phyloP scores from a whole-genome alignment of 1,140 invertebrate genomes.

The Asbolus verrucosus region DNA sequence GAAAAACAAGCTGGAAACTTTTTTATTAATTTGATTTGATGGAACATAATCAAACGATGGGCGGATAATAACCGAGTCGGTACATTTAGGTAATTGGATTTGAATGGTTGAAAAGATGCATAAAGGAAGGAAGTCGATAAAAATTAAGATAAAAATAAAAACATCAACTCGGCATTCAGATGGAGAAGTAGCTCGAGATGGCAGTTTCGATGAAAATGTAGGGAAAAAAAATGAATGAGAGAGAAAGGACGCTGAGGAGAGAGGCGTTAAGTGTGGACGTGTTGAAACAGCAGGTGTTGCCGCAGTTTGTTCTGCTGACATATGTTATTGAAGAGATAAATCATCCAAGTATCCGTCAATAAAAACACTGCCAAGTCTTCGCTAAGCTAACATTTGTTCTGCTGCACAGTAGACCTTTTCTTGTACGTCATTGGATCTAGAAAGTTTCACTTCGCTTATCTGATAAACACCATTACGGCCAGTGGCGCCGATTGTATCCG shows the following conservation, averaged over 20 bases:
- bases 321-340: constrained; percentile 51
- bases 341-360: constrained; percentile 51
- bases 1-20: neutral
- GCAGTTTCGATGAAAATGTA: constrained; percentile 30
- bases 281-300: constrained; percentile 48
- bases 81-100: constrained; percentile 1
- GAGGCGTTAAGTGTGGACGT: constrained; percentile 46
- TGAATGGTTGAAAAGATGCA: neutral
- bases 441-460: constrained; percentile 1
- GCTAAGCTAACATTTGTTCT: constrained; percentile 47
- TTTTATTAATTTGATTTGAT: neutral
- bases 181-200: neutral
- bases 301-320: constrained; percentile 48
- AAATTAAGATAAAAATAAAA: constrained; percentile 1
- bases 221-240: neutral
- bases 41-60: neutral
- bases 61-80: neutral
- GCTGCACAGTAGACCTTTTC: constrained; percentile 12
- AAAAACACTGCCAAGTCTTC: constrained; percentile 41
- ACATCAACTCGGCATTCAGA: too few relatives aligned
- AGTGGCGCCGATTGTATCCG: too few relatives aligned
- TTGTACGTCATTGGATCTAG: constrained; percentile 22
- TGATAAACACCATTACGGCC: too few relatives aligned
- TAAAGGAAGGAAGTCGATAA: neutral
- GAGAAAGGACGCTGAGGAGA: too few relatives aligned